phyloP scores from a whole-genome alignment of 1,140 invertebrate species.

The Drosophila lini region DNA sequence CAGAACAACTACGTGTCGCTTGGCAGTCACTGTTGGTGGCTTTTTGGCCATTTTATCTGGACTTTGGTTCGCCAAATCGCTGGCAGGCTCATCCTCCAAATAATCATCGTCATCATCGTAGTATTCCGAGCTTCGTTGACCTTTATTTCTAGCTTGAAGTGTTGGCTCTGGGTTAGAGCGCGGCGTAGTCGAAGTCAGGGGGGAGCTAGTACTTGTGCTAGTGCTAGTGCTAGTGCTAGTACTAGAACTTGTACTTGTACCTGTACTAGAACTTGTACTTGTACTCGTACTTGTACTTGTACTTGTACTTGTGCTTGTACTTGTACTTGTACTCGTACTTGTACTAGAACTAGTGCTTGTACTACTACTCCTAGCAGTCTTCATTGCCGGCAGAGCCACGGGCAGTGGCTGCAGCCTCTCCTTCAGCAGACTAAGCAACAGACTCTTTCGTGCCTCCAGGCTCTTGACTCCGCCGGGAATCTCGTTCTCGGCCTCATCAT shows the following conservation, averaged over 20 bases:
- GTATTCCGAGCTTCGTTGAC: conserved; percentile 38
- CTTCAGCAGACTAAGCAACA: conserved; percentile 32
- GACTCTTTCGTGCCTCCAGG: conserved; percentile 29
- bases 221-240: neutral
- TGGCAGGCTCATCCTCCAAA: conserved; percentile 53
- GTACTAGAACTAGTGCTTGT: neutral
- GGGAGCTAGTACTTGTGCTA: neutral
- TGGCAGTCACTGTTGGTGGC: conserved; percentile 4
- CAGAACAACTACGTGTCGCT: conserved; percentile 7
- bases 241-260: neutral
- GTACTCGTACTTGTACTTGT: neutral
- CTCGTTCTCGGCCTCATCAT: conserved; percentile 54
- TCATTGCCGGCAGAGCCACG: neutral
- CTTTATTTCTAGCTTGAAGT: neutral
- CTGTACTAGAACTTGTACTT: neutral
- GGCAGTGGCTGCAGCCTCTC: conserved; percentile 30
- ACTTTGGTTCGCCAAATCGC: conserved; percentile 4
- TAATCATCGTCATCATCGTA: conserved; percentile 58
- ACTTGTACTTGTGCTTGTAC: neutral
- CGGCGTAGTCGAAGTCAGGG: neutral
- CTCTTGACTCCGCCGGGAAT: neutral
- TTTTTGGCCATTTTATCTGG: neutral
- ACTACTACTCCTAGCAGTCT: neutral
- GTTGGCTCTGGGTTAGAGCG: neutral
- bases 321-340: neutral